Evolutionary conservation across 2,113 vertebrate species (phyloP).

Genomic region (Stercorarius parasiticus): DNA sequence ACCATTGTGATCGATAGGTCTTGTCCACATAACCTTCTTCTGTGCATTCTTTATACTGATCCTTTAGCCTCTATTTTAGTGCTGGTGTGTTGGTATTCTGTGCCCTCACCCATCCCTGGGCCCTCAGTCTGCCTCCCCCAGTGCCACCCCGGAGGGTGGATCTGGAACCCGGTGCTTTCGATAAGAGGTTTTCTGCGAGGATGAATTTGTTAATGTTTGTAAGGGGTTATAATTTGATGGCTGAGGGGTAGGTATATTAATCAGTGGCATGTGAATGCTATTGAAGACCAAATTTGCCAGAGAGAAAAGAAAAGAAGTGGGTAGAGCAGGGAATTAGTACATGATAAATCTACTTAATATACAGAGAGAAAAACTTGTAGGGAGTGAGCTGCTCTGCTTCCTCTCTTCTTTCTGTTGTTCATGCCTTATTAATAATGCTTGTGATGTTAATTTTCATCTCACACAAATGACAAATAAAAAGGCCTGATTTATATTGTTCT

Average conservation of each 20-base stretch:
- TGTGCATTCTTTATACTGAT: neutral
- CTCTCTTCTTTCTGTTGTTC: constrained; percentile 39
- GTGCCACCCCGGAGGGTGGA: neutral
- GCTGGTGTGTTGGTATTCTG: neutral
- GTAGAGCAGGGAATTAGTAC: neutral
- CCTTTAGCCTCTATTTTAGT: neutral
- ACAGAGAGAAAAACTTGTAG: neutral
- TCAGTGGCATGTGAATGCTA: neutral
- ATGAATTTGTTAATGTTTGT: neutral
- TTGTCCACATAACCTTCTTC: neutral
- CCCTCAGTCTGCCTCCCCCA: neutral
- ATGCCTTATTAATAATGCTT: constrained; percentile 65
- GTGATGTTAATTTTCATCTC: constrained; percentile 63
- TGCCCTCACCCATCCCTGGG: neutral
- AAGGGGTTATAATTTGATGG: neutral
- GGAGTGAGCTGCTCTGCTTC: neutral
- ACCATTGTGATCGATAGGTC: neutral
- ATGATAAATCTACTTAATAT: constrained; percentile 39
- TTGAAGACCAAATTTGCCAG: neutral
- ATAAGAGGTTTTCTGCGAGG: neutral
- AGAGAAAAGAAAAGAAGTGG: neutral
- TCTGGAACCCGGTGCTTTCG: neutral
- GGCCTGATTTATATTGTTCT: constrained; percentile 59
- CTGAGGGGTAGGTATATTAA: neutral
- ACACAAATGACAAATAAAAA: constrained; percentile 59